Evolutionary conservation across 2,888 invertebrate genomes (phyloP).

Genomic region (Cheilosia grossa): DNA sequence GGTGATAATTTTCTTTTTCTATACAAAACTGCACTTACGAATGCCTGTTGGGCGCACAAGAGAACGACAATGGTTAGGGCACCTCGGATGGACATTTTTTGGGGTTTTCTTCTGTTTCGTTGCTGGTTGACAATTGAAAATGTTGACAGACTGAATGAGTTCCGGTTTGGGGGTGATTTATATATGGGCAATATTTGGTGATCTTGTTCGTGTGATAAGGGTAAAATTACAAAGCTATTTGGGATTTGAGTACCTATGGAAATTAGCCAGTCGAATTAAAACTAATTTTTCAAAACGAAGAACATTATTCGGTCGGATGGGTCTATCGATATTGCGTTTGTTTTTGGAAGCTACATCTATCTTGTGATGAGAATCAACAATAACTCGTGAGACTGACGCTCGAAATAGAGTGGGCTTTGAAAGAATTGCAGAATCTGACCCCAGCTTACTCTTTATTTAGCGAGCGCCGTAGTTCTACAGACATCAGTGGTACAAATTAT

Average conservation of each 20-base stretch:
- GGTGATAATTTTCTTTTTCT: not conserved
- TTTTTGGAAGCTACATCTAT: too few relatives aligned
- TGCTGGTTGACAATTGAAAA: not conserved
- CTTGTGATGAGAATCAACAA: too few relatives aligned
- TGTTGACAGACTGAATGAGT: constrained; percentile 12
- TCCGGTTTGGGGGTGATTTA: constrained; percentile 22
- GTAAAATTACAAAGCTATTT: constrained; percentile 23
- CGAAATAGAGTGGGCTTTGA: too few relatives aligned
- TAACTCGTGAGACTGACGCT: too few relatives aligned
- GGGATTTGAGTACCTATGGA: constrained; percentile 13
- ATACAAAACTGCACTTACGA: constrained; percentile 36
- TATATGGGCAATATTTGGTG: constrained; percentile 37
- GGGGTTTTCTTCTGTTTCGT: not conserved
- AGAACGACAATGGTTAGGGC: constrained; percentile 12
- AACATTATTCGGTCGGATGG: constrained; percentile 48
- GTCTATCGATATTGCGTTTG: not conserved
- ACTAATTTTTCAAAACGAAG: constrained; percentile 15
- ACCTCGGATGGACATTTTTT: constrained; percentile 41
- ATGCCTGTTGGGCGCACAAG: constrained; percentile 30
- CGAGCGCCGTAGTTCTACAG: too few relatives aligned
- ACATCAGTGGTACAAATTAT: too few relatives aligned
- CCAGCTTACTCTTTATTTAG: too few relatives aligned
- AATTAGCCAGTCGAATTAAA: constrained; percentile 34
- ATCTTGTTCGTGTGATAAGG: constrained; percentile 40
- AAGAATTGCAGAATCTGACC: too few relatives aligned